These are phyloP conservation scores for Typhlomys cinereus DNA, from an alignment of 2,113 vertebrate species.

Conservation along the genomic window DNA sequence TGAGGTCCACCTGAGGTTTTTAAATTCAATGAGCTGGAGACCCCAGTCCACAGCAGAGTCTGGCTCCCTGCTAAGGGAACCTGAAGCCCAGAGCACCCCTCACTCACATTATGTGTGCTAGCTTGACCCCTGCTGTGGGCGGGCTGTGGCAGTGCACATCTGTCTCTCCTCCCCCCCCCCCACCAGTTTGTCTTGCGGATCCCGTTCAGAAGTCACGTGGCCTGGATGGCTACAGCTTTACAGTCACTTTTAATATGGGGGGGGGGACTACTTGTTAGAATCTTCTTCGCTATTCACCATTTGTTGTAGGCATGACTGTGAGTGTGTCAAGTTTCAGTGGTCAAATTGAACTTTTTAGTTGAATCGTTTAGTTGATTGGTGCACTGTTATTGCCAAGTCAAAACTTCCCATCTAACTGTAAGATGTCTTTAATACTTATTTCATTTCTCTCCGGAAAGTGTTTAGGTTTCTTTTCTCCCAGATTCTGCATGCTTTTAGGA, in stretches of 20 bases:
- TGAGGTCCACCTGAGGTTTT: not conserved
- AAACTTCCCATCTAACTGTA: not conserved
- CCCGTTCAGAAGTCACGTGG: not conserved
- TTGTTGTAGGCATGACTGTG: not conserved
- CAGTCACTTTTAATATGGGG: not conserved
- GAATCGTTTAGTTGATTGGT: not conserved
- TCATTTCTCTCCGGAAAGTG: slow-evolving; percentile 5
- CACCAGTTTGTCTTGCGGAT: not conserved
- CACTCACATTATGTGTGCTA: not conserved
- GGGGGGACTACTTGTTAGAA: not conserved
- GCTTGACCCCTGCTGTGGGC: not conserved
- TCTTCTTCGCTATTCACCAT: not conserved
- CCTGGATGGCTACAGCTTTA: not conserved
- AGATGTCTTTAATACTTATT: slow-evolving; percentile 11
- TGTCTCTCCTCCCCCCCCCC: not conserved
- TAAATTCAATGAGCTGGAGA: not conserved
- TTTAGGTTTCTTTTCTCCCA: not conserved
- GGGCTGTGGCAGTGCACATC: not conserved
- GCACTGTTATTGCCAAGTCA: not conserved
- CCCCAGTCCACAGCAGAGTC: not conserved
- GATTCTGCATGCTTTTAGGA: not conserved
- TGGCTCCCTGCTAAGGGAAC: not conserved
- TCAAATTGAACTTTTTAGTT: slow-evolving; percentile 2
- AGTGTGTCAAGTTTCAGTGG: slow-evolving; percentile 31
- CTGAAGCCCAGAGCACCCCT: not conserved